These are phyloP conservation scores for Eulemur coronatus DNA, from an alignment of 2,797 vertebrate species.

Conservation along the genomic window DNA sequence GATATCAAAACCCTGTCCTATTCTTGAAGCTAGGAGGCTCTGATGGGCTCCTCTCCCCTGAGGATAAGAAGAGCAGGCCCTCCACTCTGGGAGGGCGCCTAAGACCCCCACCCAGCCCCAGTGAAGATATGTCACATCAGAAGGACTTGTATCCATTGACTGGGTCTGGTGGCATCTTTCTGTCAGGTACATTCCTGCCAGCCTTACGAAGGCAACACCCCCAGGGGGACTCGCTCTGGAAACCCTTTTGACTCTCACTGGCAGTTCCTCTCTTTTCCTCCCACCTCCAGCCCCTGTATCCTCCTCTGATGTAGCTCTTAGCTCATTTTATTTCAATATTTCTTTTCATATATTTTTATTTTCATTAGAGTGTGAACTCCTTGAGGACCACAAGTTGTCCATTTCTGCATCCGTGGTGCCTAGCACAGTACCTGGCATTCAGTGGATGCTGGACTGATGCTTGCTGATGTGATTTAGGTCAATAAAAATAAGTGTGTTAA, in stretches of 20 bases:
- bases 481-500: background rate
- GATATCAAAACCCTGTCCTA: background rate
- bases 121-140: background rate
- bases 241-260: background rate
- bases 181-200: background rate
- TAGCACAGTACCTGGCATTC: background rate
- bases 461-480: background rate
- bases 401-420: background rate
- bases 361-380: background rate
- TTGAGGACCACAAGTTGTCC: background rate
- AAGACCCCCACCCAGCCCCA: background rate
- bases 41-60: background rate
- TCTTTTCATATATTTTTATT: background rate
- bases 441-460: background rate
- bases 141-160: background rate
- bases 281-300: background rate
- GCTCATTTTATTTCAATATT: background rate
- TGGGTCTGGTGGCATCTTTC: background rate
- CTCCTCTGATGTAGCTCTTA: background rate
- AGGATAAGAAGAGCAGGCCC: background rate
- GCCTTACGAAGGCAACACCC: background rate
- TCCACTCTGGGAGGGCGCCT: accelerated
- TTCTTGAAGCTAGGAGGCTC: background rate
- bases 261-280: background rate
- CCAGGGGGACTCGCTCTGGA: background rate